A percentile compares a stretch with the other conserved stretches of the same genome.
These are phyloP conservation scores for Glareola pratincola DNA, from an alignment of 2,113 vertebrate genomes.

Conservation along the genomic window DNA sequence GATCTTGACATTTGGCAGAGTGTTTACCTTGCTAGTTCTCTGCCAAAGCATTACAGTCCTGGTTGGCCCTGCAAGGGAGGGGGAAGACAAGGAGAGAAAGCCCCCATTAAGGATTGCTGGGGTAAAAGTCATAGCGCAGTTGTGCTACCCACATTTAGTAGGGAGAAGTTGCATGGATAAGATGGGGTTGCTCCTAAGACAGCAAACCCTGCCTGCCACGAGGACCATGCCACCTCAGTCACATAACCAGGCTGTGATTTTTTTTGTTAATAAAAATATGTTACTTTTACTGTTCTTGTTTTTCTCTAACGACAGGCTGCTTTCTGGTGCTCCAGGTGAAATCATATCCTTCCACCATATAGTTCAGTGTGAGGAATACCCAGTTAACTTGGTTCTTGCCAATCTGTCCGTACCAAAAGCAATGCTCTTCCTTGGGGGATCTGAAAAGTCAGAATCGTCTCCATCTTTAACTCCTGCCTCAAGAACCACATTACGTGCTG, in stretches of 20 bases:
- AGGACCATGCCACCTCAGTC: background rate
- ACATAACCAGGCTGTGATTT: background rate
- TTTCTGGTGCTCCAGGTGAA: background rate
- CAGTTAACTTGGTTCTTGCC: background rate
- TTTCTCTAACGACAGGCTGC: background rate
- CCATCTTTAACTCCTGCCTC: background rate
- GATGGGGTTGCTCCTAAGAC: background rate
- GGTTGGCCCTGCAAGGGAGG: background rate
- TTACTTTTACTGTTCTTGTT: background rate
- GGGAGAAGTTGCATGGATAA: background rate
- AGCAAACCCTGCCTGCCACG: background rate
- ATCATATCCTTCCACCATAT: background rate
- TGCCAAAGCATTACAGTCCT: background rate
- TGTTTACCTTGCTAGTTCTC: constrained; percentile 50
- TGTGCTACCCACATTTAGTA: background rate
- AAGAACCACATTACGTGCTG: background rate
- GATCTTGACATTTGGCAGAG: constrained; percentile 30
- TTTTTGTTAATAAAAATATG: background rate
- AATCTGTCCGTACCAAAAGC: background rate
- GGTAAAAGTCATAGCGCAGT: background rate
- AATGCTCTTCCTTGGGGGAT: background rate
- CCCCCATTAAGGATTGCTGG: background rate
- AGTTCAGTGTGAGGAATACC: background rate
- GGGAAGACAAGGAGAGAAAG: background rate
- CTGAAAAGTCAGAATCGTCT: background rate